Evolutionary conservation across 2,113 vertebrate genomes (phyloP).

Genomic region (Chaetodon trifascialis): DNA sequence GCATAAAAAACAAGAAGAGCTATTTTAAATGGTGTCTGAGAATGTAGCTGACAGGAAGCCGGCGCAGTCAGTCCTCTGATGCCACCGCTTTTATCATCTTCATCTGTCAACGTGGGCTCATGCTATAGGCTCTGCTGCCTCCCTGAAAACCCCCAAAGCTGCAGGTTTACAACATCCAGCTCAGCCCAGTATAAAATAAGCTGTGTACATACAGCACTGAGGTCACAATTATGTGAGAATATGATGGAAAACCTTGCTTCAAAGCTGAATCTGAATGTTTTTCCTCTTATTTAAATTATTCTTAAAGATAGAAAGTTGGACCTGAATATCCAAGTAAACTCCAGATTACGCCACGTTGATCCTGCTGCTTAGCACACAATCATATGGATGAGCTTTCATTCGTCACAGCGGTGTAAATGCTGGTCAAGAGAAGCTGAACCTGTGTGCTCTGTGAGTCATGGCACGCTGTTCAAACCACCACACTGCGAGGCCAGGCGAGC

Average conservation of each 20-base stretch:
- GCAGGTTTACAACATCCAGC: conserved; percentile 35
- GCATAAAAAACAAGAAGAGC: conserved; percentile 54
- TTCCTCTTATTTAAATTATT: background rate
- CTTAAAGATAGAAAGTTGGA: background rate
- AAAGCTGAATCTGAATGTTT: background rate
- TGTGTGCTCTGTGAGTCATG: conserved; percentile 48
- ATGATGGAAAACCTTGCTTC: background rate
- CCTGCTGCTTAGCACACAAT: conserved; percentile 25
- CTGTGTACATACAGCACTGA: background rate
- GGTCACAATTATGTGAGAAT: background rate
- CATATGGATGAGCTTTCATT: conserved; percentile 41
- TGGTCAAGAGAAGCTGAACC: conserved; percentile 13
- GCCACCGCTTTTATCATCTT: conserved; percentile 61
- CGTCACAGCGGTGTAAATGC: conserved; percentile 37
- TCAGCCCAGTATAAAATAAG: conserved; percentile 7
- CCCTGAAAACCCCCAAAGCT: conserved; percentile 43
- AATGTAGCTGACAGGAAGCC: conserved; percentile 65
- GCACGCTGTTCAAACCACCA: conserved; percentile 27
- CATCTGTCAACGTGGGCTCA: conserved; percentile 53
- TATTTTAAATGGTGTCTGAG: conserved; percentile 72
- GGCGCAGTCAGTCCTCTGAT: conserved; percentile 63
- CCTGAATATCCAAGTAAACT: conserved; percentile 3
- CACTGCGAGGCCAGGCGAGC: conserved; percentile 53
- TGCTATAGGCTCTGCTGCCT: conserved; percentile 45
- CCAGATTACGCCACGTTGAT: conserved; percentile 15